Conservation (phyloP, 2,113 vertebrate species). For the Uropsilus gracilis region DNA sequence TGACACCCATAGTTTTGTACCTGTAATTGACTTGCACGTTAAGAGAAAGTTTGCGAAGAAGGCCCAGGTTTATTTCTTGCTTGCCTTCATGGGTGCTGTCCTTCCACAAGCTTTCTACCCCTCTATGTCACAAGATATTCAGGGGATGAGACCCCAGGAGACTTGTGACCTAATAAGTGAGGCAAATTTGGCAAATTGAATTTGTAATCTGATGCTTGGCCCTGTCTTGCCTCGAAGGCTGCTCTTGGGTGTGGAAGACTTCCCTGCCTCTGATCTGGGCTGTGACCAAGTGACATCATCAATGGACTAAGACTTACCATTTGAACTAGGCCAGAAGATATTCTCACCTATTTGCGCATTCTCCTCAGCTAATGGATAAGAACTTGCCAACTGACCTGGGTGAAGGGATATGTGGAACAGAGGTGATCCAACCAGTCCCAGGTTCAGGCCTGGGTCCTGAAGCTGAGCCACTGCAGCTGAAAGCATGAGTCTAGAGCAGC, state of each 20-base stretch:
- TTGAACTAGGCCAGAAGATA: background rate
- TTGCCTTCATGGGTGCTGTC: conserved; percentile 76
- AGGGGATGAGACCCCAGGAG: background rate
- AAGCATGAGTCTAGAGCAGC: background rate
- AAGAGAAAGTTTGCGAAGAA: conserved; percentile 78
- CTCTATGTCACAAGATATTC: conserved; percentile 24
- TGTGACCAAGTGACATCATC: background rate
- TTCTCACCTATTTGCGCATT: background rate
- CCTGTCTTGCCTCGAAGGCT: background rate
- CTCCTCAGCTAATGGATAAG: background rate
- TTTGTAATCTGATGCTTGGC: background rate
- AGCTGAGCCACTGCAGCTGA: background rate
- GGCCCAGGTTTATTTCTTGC: conserved; percentile 77
- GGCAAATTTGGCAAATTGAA: background rate
- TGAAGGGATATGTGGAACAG: background rate
- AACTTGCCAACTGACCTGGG: background rate
- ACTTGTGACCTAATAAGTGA: background rate
- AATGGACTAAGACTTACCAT: background rate
- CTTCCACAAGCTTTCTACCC: conserved; percentile 72
- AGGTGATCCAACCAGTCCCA: background rate
- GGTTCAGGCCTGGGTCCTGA: background rate
- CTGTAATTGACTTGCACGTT: conserved; percentile 74
- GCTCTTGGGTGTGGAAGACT: background rate
- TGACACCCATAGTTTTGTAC: conserved; percentile 2
- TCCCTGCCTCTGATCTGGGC: background rate